These are phyloP conservation scores for Linyphia triangularis DNA, from an alignment of 2,888 invertebrate genomes.

Conservation along the genomic window DNA sequence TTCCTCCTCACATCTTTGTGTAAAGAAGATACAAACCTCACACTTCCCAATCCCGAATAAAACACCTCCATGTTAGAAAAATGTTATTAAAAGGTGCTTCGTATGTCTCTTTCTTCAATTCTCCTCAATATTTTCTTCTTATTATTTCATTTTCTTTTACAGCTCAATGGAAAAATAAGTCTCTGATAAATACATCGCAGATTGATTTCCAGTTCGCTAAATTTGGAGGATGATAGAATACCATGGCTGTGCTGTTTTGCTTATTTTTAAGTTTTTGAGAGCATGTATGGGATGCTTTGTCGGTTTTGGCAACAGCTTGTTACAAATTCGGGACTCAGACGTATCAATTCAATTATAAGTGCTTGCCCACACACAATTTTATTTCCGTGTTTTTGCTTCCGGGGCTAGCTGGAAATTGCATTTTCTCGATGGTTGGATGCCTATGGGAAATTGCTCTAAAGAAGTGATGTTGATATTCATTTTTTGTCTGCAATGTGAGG, in stretches of 20 bases:
- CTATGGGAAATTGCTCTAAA: background rate
- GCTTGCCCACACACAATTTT: background rate
- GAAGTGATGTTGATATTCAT: background rate
- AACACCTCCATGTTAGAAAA: background rate
- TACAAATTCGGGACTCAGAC: background rate
- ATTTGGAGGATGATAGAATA: background rate
- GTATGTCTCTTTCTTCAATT: background rate
- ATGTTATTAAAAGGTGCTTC: constrained; percentile 7
- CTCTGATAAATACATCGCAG: constrained; percentile 30
- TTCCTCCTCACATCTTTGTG: background rate
- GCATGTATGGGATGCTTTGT: background rate
- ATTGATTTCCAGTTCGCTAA: constrained; percentile 31
- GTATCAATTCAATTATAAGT: constrained; percentile 20
- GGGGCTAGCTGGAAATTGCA: background rate
- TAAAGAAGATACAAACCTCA: background rate
- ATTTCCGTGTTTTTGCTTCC: background rate
- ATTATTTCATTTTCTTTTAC: background rate
- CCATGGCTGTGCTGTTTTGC: background rate
- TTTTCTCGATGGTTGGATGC: background rate
- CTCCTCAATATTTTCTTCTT: background rate
- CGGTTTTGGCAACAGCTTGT: constrained; percentile 22
- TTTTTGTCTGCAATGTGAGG: too few relatives aligned
- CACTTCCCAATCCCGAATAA: background rate
- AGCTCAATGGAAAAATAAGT: constrained; percentile 6
- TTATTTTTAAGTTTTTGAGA: constrained; percentile 6